Conservation (phyloP, 1,140 invertebrate species). For the Episyrphus balteatus region DNA sequence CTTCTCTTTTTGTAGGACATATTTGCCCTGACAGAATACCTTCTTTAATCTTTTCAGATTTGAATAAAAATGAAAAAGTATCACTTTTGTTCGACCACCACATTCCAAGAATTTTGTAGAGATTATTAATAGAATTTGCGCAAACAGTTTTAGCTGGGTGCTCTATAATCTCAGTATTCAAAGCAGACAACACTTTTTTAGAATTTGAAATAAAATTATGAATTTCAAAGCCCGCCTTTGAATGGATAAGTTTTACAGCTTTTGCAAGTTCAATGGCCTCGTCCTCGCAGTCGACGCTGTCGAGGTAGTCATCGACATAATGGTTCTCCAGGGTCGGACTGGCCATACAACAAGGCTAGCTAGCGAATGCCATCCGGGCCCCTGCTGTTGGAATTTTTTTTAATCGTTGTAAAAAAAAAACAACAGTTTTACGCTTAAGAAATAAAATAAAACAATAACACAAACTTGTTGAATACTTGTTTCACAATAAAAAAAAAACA, state of each 20-base stretch:
- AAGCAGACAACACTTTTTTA: not conserved
- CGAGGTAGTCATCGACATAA: slow-evolving; percentile 33
- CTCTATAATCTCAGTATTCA: not conserved
- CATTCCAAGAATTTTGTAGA: not conserved
- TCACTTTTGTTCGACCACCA: not conserved
- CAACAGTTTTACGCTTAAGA: too few species aligned
- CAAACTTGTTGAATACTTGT: too few species aligned
- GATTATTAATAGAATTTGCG: not conserved
- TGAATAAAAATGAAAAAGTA: not conserved
- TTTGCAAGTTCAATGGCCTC: slow-evolving; percentile 8
- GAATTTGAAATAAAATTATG: slow-evolving; percentile 5
- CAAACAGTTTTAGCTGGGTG: not conserved
- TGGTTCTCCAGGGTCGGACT: too few species aligned
- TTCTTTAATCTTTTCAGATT: not conserved
- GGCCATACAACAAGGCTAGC: too few species aligned
- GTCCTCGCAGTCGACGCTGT: slow-evolving; percentile 8
- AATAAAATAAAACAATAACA: too few species aligned
- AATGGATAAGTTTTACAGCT: slow-evolving; percentile 13
- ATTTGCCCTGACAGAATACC: slow-evolving; percentile 2
- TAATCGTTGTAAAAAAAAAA: too few species aligned
- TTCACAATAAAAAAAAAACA: too few species aligned
- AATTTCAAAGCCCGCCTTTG: slow-evolving; percentile 8
- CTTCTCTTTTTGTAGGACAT: slow-evolving; percentile 18
- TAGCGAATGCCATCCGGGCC: too few species aligned
- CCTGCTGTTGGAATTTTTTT: too few species aligned